Evolutionary conservation across 2,797 vertebrate species (phyloP), one percentile per base, ranked within the genome.

Genomic region (Notamacropus eugenii): DNA sequence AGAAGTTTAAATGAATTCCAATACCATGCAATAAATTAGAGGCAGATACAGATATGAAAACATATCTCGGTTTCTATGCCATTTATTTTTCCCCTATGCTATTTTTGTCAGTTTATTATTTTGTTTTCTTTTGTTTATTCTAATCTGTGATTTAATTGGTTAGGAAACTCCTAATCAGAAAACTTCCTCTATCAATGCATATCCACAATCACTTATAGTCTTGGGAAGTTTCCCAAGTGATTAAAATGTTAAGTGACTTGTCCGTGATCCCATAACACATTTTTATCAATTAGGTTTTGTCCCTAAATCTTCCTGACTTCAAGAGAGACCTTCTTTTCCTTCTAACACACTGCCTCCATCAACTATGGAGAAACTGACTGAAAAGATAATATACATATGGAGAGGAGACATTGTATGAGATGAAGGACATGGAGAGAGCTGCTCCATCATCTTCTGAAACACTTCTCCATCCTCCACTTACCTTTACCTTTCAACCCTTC

Each of bases 1-100:
- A 56, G 58, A 94, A 97, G 19, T 16, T 90, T 14, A 96, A 96
- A 95, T 16, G 54, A 74, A 16, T 91, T 92, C 4, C 10, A 93
- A 93, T 4, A 95, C 94, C 27, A 96, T 92, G 62, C 5, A 87
- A 74, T 94, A 91, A 94, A 50, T 55, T 90, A 31, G n/a, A 24
- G 40, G 22, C 19, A 82, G 40, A 82, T 46, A 82, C 6, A 82
- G 22, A 82, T 46, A 82, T 24, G n/a, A 40, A 82, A 82, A 14
- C 34, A 67, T 40, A 0, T 74, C 62, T 67, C 19, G 16, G n/a
- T 40, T 40, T 74, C 67, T 46, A 46, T 24, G n/a, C 8, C n/a
- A 82, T 46, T 82, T 12, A 24, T 46, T 46, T 46, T 82, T 31
- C 16, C 2, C 67, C 67, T 3, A 19, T 24, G n/a, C n/a, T 24